Conservation (phyloP, 64 coral and sea anemone species). For the Porites lutea region DNA sequence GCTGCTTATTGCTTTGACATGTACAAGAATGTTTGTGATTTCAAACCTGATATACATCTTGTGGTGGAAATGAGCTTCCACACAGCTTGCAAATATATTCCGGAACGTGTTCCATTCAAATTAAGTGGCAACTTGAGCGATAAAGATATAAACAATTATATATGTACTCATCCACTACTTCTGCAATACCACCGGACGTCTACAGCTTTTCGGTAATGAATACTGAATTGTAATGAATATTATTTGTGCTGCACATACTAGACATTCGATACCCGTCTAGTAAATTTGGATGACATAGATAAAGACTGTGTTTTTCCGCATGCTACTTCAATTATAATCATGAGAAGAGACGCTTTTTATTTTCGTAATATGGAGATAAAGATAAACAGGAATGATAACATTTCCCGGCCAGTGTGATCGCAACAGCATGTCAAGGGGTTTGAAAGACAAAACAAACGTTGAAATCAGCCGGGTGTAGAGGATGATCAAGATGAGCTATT, state of each 20-base stretch:
- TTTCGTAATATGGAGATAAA: neutral
- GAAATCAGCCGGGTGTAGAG: neutral
- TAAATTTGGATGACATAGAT: neutral
- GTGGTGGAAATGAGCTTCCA: constrained; percentile 15
- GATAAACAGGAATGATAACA: neutral
- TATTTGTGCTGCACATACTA: neutral
- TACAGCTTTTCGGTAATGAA: neutral
- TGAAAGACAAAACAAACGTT: neutral
- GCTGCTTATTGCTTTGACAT: neutral
- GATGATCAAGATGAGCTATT: neutral
- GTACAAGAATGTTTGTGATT: constrained; percentile 28
- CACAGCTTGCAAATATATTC: constrained; percentile 53
- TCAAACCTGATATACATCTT: constrained; percentile 53
- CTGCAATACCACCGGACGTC: neutral
- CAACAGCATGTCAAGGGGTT: neutral
- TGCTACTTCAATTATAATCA: neutral
- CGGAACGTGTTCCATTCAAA: constrained; percentile 31
- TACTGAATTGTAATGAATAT: constrained; percentile 26
- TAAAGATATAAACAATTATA: neutral
- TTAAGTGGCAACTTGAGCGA: neutral
- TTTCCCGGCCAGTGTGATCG: neutral
- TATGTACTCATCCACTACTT: neutral
- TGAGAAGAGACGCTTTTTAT: neutral
- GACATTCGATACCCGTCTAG: constrained; percentile 52
- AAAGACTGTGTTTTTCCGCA: neutral